Evolutionary conservation across 2,797 vertebrate species (phyloP).

Genomic region (Cryptoblepharus egeriae): DNA sequence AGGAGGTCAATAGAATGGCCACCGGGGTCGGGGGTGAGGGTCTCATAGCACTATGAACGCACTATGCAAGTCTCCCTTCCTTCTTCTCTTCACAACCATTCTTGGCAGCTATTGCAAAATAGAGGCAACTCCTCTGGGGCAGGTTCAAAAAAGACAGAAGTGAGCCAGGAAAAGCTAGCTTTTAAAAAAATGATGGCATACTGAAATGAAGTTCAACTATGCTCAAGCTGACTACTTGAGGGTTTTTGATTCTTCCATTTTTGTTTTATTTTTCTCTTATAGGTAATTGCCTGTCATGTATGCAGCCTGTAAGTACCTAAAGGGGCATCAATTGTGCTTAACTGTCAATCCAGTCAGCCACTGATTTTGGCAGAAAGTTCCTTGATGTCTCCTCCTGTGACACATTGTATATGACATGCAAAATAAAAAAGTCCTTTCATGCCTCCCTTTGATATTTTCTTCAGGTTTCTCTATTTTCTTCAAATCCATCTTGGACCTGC

Average conservation of each 20-base stretch:
- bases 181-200: neutral
- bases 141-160: neutral
- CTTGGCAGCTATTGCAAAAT: too few species aligned
- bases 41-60: too few species aligned
- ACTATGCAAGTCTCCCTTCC: too few species aligned
- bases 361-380: conserved; percentile 15
- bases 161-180: neutral
- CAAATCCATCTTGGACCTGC: neutral
- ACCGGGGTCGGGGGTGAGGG: too few species aligned
- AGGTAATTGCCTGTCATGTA: conserved; percentile 19
- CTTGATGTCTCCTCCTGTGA: neutral
- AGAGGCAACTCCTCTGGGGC: too few species aligned
- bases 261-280: neutral
- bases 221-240: neutral
- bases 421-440: conserved; percentile 20
- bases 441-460: neutral
- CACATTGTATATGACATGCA: too few species aligned
- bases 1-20: too few species aligned
- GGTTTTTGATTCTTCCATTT: neutral
- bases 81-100: too few species aligned
- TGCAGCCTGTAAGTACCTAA: conserved; percentile 21
- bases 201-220: conserved; percentile 9
- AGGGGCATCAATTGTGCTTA: conserved; percentile 32
- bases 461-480: neutral
- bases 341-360: conserved; percentile 37